Conservation (phyloP, 92 coral and sea anemone genomes). For the Porites lobata region DNA sequence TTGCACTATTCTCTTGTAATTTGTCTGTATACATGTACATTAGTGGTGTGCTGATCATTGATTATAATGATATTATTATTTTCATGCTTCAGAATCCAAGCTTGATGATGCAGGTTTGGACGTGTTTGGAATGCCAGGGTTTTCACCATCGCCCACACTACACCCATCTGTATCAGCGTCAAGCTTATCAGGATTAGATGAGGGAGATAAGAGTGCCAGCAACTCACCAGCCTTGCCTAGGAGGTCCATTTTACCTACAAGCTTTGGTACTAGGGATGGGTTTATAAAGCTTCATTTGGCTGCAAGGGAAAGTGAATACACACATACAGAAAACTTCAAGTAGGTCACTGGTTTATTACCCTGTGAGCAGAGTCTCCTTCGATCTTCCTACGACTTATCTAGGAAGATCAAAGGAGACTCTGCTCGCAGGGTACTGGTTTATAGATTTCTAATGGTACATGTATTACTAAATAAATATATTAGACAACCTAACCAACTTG, state of each 20-base stretch:
- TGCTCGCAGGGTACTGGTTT: too few relatives aligned
- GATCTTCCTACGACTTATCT: too few relatives aligned
- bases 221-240: conserved; percentile 86
- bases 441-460: too few relatives aligned
- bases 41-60: too few relatives aligned
- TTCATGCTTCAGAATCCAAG: conserved; percentile 45
- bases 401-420: too few relatives aligned
- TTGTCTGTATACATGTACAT: too few relatives aligned
- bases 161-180: conserved; percentile 78
- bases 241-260: conserved; percentile 62
- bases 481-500: too few relatives aligned
- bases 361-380: neutral
- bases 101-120: conserved; percentile 67
- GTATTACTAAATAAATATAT: too few relatives aligned
- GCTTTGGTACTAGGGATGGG: conserved; percentile 87
- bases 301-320: conserved; percentile 82
- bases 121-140: conserved; percentile 88
- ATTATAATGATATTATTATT: neutral
- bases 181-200: conserved; percentile 62
- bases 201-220: conserved; percentile 48
- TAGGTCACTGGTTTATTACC: conserved; percentile 40
- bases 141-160: conserved; percentile 64
- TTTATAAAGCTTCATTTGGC: conserved; percentile 86
- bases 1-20: too few relatives aligned
- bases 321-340: conserved; percentile 74